Conservation (phyloP, 2,797 vertebrate species). For the Cyclopterus lumpus region DNA sequence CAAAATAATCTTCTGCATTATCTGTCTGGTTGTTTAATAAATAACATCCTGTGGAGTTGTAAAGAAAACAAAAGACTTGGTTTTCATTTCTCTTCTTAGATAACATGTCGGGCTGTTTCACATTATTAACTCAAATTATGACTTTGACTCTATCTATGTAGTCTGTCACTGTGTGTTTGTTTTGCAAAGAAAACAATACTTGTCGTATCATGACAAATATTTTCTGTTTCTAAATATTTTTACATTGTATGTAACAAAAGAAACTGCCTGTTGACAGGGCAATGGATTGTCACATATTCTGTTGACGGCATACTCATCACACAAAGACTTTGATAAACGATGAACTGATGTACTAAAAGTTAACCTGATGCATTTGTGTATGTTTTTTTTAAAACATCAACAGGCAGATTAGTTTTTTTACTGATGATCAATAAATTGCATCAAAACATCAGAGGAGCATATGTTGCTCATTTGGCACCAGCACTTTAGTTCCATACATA, state of each 20-base stretch:
- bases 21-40: constrained; percentile 3
- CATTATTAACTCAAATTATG: constrained; percentile 2
- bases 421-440: constrained; percentile 17
- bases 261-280: constrained; percentile 24
- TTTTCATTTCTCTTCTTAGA: constrained; percentile 21
- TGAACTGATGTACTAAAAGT: constrained; percentile 31
- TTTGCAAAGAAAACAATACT: constrained; percentile 12
- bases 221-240: constrained; percentile 5
- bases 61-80: constrained; percentile 9
- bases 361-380: constrained; percentile 48
- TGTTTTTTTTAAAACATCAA: constrained; percentile 8
- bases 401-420: constrained; percentile 21
- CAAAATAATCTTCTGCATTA: constrained; percentile 15
- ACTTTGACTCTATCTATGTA: constrained; percentile 15
- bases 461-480: constrained; percentile 28
- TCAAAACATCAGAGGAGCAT: constrained; percentile 31
- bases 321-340: constrained; percentile 29
- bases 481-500: not conserved
- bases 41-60: not conserved
- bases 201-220: constrained; percentile 38
- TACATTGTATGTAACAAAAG: constrained; percentile 2
- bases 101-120: constrained; percentile 17
- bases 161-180: constrained; percentile 1
- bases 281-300: constrained; percentile 61
- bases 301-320: constrained; percentile 25